Evolutionary conservation across 2,113 vertebrate species (phyloP).

Genomic region (Tursiops truncatus): DNA sequence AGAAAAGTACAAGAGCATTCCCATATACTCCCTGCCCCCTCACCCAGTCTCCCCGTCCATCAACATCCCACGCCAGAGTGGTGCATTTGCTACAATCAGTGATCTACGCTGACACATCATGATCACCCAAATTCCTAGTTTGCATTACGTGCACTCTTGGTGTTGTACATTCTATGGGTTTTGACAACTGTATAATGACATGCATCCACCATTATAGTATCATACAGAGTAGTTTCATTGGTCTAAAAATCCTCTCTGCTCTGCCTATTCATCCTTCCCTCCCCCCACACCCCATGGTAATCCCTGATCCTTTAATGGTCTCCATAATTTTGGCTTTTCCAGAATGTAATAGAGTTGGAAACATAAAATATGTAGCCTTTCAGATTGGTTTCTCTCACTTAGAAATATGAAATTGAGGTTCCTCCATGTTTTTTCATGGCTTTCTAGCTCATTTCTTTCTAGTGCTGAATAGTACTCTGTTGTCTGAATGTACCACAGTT

Average conservation of each 20-base stretch:
- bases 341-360: background rate
- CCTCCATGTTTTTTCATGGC: background rate
- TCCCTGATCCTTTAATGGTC: background rate
- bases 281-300: background rate
- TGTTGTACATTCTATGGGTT: background rate
- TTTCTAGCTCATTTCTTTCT: background rate
- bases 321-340: background rate
- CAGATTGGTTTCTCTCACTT: background rate
- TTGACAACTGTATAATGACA: background rate
- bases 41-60: background rate
- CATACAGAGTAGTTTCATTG: background rate
- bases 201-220: background rate
- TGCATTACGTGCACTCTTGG: background rate
- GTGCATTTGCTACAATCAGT: background rate
- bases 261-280: background rate
- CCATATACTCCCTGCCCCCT: background rate
- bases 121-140: background rate
- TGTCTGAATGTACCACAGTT: background rate
- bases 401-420: background rate
- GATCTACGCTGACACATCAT: background rate
- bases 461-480: background rate
- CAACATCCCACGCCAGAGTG: background rate
- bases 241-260: background rate
- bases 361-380: background rate
- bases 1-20: background rate